Percentiles rank a stretch among this genome's conserved stretches.
phyloP scores from a whole-genome alignment of 2,888 invertebrate species.

The Melanotus villosus region DNA sequence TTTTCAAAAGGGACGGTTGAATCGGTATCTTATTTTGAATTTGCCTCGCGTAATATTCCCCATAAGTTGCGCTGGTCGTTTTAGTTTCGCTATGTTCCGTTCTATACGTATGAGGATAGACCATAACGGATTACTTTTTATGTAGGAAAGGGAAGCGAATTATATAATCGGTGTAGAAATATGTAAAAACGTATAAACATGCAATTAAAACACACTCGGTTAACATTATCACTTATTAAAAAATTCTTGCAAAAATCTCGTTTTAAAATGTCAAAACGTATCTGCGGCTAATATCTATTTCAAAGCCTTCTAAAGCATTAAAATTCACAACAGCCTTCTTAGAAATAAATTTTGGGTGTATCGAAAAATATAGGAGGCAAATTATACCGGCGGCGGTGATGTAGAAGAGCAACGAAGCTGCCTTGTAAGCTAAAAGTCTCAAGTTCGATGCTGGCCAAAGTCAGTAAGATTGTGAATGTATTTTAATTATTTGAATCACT shows the following conservation, averaged over 20 bases:
- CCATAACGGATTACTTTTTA: constrained; percentile 58
- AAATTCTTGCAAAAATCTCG: background rate
- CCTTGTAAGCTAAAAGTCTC: no score
- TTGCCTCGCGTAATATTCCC: constrained; percentile 61
- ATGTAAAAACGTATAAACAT: constrained; percentile 63
- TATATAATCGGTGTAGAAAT: constrained; percentile 64
- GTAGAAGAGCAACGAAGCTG: no score
- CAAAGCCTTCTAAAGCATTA: no score
- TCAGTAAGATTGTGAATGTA: no score
- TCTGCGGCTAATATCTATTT: no score
- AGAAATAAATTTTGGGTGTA: no score
- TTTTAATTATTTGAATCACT: no score
- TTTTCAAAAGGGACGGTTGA: constrained; percentile 62
- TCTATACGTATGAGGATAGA: constrained; percentile 65
- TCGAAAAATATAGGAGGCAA: no score
- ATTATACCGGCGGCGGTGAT: no score
- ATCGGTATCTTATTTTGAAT: constrained; percentile 62
- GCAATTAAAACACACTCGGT: constrained; percentile 61
- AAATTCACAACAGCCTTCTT: no score
- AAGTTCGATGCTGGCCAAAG: no score
- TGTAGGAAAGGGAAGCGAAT: constrained; percentile 62
- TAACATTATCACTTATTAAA: constrained; percentile 50
- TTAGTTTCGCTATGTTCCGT: constrained; percentile 66
- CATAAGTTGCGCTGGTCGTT: constrained; percentile 64
- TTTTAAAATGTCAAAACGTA: background rate